These are phyloP conservation scores for Platysternon megacephalum DNA, from an alignment of 2,113 vertebrate genomes.

Conservation along the genomic window DNA sequence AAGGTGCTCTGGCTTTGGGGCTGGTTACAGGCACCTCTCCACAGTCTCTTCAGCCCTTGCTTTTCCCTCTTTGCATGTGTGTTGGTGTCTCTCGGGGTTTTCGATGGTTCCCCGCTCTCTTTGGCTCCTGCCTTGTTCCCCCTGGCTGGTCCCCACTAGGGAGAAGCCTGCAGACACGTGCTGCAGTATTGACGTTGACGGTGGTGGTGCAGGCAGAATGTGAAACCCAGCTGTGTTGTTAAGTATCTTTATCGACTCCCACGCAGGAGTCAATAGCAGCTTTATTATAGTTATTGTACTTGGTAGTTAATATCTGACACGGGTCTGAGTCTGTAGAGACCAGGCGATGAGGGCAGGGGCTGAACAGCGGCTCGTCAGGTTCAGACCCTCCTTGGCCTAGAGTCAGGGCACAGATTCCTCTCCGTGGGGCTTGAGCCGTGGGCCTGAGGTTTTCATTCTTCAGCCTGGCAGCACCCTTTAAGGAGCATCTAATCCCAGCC, in stretches of 20 bases:
- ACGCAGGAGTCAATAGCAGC: neutral
- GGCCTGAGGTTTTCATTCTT: neutral
- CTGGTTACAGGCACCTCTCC: neutral
- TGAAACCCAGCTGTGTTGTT: accelerated
- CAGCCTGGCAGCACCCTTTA: neutral
- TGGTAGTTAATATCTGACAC: neutral
- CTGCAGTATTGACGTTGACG: accelerated
- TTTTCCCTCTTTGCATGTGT: neutral
- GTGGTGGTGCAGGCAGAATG: accelerated
- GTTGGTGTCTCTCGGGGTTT: neutral
- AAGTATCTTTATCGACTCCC: neutral
- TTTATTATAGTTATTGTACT: neutral
- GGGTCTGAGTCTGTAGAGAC: accelerated
- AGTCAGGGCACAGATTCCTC: neutral
- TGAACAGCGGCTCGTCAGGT: neutral
- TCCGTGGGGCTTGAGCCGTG: neutral
- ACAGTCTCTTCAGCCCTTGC: accelerated
- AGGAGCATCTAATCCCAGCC: neutral
- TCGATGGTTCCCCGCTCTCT: neutral
- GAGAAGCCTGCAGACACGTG: neutral
- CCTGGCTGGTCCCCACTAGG: accelerated
- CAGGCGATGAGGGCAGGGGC: accelerated
- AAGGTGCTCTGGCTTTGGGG: neutral
- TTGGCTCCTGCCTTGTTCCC: neutral
- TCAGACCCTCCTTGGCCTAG: neutral